Percentiles rank a stretch among this genome's conserved stretches.
These are phyloP conservation scores for Samia ricini DNA, from an alignment of 1,140 invertebrate genomes.

Conservation along the genomic window DNA sequence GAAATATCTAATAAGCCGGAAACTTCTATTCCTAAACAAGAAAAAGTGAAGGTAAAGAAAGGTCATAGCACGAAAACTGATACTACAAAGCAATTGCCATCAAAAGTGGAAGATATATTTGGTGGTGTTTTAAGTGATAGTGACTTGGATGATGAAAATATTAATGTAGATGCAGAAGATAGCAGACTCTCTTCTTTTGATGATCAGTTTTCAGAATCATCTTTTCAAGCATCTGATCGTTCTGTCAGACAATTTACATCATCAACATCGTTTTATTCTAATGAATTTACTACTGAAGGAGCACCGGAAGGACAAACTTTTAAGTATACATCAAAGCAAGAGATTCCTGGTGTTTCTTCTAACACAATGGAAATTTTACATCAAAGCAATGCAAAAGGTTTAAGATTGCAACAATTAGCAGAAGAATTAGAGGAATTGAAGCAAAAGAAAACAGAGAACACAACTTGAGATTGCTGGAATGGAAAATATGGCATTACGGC, in stretches of 20 bases:
- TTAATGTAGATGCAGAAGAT: slow-evolving; percentile 88
- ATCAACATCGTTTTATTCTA: slow-evolving; percentile 45
- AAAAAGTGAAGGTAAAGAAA: slow-evolving; percentile 70
- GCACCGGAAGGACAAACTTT: slow-evolving; percentile 25
- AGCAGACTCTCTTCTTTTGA: slow-evolving; percentile 87
- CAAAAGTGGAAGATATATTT: slow-evolving; percentile 86
- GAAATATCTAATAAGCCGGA: slow-evolving; percentile 60
- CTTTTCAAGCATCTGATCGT: slow-evolving; percentile 60
- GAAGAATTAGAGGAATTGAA: slow-evolving; percentile 85
- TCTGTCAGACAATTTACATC: slow-evolving; percentile 44
- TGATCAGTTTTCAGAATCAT: slow-evolving; percentile 86
- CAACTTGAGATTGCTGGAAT: slow-evolving; percentile 91
- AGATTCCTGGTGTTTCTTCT: slow-evolving; percentile 37
- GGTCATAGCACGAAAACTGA: slow-evolving; percentile 48
- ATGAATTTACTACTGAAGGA: slow-evolving; percentile 22
- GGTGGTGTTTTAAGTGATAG: slow-evolving; percentile 92
- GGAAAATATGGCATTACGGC: slow-evolving; percentile 89
- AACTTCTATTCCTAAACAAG: slow-evolving; percentile 62
- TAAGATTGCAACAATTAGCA: slow-evolving; percentile 79
- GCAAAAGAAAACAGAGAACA: slow-evolving; percentile 84
- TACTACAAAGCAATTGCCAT: slow-evolving; percentile 48
- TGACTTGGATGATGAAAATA: slow-evolving; percentile 85
- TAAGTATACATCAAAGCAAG: slow-evolving; percentile 28
- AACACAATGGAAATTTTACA: slow-evolving; percentile 46
- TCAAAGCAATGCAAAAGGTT: slow-evolving; percentile 71